Evolutionary conservation across 2,113 vertebrate species (phyloP).

Genomic region (Myotis davidii): DNA sequence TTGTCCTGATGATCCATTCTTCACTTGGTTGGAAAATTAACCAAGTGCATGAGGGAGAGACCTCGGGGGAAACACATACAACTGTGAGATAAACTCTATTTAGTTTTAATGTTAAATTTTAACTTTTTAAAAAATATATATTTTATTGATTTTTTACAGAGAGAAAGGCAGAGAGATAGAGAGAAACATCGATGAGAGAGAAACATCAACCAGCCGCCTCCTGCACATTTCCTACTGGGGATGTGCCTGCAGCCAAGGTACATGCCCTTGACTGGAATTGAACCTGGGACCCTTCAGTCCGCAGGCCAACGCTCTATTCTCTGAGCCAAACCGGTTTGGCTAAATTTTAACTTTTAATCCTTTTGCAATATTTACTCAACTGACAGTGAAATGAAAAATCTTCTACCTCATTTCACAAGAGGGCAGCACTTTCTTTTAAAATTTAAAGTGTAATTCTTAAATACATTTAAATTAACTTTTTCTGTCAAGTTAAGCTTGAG

Average conservation of each 20-base stretch:
- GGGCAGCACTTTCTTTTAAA: constrained; percentile 76
- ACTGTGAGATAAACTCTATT: constrained; percentile 36
- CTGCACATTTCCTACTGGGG: no score
- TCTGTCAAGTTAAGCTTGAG: constrained; percentile 39
- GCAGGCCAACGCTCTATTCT: no score
- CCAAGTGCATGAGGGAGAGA: background rate
- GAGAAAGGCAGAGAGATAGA: no score
- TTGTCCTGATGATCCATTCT: background rate
- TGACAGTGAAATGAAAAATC: constrained; percentile 70
- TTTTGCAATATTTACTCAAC: constrained; percentile 57
- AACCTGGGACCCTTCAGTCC: no score
- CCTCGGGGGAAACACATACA: background rate
- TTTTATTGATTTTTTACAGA: no score
- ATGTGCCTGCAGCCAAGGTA: no score
- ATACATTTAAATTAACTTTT: constrained; percentile 55
- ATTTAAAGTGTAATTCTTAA: constrained; percentile 56
- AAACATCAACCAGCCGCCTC: no score
- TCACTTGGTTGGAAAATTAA: constrained; percentile 45
- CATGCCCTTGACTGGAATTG: no score
- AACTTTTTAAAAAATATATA: constrained; percentile 6
- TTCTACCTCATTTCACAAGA: constrained; percentile 75
- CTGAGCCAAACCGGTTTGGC: no score
- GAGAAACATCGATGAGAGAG: no score
- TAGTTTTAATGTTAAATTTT: constrained; percentile 65
- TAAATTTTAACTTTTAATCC: constrained; percentile 67